phyloP scores from a whole-genome alignment of 2,797 vertebrate genomes.

The Pseudochaenichthys georgianus region DNA sequence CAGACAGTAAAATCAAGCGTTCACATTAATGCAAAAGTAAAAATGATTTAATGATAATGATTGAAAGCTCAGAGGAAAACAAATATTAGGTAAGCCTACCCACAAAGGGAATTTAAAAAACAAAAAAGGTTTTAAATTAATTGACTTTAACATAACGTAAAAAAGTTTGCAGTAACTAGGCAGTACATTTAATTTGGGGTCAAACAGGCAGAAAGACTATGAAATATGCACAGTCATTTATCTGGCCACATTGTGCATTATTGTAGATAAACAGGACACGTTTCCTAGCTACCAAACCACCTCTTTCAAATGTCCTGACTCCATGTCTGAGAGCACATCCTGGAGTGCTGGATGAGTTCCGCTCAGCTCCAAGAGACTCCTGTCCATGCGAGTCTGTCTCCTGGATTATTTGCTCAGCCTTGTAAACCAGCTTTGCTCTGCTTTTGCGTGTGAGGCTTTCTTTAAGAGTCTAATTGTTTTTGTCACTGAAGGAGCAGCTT shows the following conservation, averaged over 20 bases:
- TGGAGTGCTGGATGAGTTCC: conserved; percentile 1
- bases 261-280: conserved; percentile 3
- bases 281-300: conserved; percentile 5
- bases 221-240: neutral
- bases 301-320: conserved; percentile 7
- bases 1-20: no score
- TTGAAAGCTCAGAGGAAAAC: no score
- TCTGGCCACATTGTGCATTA: conserved; percentile 4
- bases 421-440: conserved; percentile 31
- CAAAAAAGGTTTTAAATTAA: neutral
- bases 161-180: neutral
- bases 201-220: neutral
- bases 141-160: neutral
- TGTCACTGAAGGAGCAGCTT: conserved; percentile 35
- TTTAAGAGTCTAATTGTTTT: conserved; percentile 45
- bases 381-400: neutral
- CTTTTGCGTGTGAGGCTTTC: conserved; percentile 11
- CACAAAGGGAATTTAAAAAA: neutral
- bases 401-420: conserved; percentile 23
- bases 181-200: neutral
- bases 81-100: no score
- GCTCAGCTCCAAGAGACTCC: conserved; percentile 16
- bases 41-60: no score
- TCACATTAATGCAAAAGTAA: no score
- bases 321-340: conserved; percentile 15